Conservation (phyloP, 2,797 vertebrate species). For the Lutjanus argentimaculatus region DNA sequence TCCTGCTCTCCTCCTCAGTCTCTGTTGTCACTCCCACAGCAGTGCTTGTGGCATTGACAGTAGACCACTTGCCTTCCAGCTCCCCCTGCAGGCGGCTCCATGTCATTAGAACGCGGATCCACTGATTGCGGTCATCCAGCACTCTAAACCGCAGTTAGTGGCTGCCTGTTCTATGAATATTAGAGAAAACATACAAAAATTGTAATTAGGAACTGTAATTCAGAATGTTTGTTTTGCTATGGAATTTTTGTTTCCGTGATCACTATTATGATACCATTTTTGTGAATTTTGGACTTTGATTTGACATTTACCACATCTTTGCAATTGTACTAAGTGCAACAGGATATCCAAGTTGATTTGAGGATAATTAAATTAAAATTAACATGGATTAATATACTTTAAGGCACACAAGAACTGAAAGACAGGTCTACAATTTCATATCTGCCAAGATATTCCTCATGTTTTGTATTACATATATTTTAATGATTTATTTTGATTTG, state of each 20-base stretch:
- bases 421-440: background rate
- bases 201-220: background rate
- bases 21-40: background rate
- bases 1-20: slow-evolving; percentile 7
- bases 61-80: slow-evolving; percentile 46
- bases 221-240: background rate
- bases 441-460: background rate
- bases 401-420: background rate
- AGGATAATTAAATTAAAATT: background rate
- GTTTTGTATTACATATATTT: background rate
- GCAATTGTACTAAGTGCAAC: background rate
- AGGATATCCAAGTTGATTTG: no score
- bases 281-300: no score
- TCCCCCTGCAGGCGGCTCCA: slow-evolving; percentile 86
- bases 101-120: slow-evolving; percentile 80
- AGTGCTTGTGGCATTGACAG: background rate
- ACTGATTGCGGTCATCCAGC: slow-evolving; percentile 79
- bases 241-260: background rate
- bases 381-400: background rate
- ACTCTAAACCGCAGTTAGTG: slow-evolving; percentile 85
- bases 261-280: no score
- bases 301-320: no score
- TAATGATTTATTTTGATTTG: background rate
- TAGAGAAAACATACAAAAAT: background rate
- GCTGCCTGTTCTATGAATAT: slow-evolving; percentile 71